phyloP scores from a whole-genome alignment of 2,113 vertebrate genomes.

The Cynoglossus semilaevis region DNA sequence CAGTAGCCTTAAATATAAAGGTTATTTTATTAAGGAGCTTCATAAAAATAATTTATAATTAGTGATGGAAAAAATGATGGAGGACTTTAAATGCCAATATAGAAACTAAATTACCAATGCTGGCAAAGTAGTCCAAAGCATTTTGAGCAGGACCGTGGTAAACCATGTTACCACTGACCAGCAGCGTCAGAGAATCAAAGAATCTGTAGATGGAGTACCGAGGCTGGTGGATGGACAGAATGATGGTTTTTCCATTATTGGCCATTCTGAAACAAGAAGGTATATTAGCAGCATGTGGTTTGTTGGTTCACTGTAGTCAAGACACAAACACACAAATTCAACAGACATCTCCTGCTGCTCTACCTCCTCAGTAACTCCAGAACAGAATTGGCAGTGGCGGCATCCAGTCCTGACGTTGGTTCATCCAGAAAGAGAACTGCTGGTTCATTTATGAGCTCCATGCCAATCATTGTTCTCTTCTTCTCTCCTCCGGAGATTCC shows the following conservation, averaged over 20 bases:
- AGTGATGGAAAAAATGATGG: too few species aligned
- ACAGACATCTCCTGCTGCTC: too few species aligned
- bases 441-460: constrained; percentile 93
- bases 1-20: constrained; percentile 69
- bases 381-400: constrained; percentile 91
- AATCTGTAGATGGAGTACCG: constrained; percentile 94
- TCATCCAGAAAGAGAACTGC: constrained; percentile 92
- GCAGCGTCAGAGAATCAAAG: constrained; percentile 85
- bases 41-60: too few species aligned
- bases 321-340: background rate
- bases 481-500: constrained; percentile 93
- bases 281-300: background rate
- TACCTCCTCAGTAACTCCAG: constrained; percentile 88
- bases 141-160: constrained; percentile 84
- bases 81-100: background rate
- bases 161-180: constrained; percentile 84
- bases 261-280: constrained; percentile 79
- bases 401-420: constrained; percentile 91
- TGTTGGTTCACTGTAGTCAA: too few species aligned
- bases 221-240: constrained; percentile 96
- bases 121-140: constrained; percentile 82
- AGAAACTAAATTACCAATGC: constrained; percentile 72
- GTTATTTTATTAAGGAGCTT: background rate
- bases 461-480: constrained; percentile 93
- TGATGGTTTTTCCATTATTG: constrained; percentile 83